Evolutionary conservation across 2,113 vertebrate genomes (phyloP).

Genomic region (Stictonetta naevosa): DNA sequence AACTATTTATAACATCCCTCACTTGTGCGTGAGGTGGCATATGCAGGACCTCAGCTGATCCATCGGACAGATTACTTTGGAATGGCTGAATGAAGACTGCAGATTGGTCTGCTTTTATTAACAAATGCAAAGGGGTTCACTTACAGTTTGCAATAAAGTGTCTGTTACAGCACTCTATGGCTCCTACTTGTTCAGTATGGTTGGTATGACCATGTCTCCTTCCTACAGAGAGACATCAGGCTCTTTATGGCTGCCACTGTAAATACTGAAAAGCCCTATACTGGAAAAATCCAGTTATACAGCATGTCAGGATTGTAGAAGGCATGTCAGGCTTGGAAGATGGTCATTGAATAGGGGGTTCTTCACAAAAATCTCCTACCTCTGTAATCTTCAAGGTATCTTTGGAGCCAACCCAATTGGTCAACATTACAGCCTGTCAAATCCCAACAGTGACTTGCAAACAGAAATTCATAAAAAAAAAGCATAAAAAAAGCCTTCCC

Average conservation of each 20-base stretch:
- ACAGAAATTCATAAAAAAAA: neutral
- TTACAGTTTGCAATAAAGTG: neutral
- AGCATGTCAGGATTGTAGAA: neutral
- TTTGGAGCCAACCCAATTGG: neutral
- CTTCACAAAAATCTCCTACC: neutral
- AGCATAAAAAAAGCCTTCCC: neutral
- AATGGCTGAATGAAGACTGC: neutral
- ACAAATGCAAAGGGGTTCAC: neutral
- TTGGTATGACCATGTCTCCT: neutral
- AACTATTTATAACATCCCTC: neutral
- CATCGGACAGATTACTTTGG: neutral
- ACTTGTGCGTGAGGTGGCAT: neutral
- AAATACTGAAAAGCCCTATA: neutral
- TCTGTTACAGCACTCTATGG: neutral
- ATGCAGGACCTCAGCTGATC: neutral
- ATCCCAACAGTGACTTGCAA: neutral
- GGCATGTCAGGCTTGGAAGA: neutral
- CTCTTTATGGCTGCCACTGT: neutral
- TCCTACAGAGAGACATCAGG: neutral
- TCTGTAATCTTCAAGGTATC: neutral
- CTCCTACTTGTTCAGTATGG: neutral
- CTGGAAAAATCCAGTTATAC: neutral
- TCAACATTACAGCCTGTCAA: neutral
- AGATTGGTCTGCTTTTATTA: neutral
- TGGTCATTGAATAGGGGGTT: neutral